phyloP scores from a whole-genome alignment of 2,888 invertebrate genomes.

The Lathronympha strigana region DNA sequence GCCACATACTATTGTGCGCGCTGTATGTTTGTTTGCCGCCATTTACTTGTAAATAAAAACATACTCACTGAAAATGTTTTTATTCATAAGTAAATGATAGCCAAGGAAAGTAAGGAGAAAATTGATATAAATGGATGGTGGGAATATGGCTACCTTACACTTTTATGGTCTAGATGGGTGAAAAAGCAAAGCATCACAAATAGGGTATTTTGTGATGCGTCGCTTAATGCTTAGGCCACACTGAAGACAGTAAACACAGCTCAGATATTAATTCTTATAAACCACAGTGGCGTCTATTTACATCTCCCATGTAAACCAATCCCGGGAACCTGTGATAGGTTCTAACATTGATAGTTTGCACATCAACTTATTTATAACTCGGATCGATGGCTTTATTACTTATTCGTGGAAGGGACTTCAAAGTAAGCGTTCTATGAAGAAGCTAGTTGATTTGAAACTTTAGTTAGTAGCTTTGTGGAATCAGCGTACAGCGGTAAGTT shows the following conservation, averaged over 20 bases:
- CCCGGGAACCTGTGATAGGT: conserved; percentile 11
- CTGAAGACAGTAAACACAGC: conserved; percentile 28
- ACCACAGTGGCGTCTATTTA: conserved; percentile 30
- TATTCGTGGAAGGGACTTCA: conserved; percentile 13
- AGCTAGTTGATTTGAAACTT: not conserved
- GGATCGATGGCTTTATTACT: conserved; percentile 18
- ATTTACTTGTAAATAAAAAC: too few relatives aligned
- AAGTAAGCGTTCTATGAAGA: conserved; percentile 1
- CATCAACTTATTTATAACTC: not conserved
- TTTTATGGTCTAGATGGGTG: too few relatives aligned
- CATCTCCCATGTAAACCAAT: conserved; percentile 9
- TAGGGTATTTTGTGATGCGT: not conserved
- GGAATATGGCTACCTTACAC: too few relatives aligned
- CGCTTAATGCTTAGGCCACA: conserved; percentile 6
- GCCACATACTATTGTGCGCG: too few relatives aligned
- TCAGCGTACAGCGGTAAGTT: not conserved
- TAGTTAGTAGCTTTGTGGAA: not conserved
- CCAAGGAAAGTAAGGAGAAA: too few relatives aligned
- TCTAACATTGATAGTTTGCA: conserved; percentile 15
- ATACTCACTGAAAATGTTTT: too few relatives aligned
- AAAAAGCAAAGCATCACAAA: too few relatives aligned
- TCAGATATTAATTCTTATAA: conserved; percentile 40
- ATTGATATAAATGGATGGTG: too few relatives aligned
- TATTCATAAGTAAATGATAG: too few relatives aligned
- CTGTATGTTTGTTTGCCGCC: too few relatives aligned